These are phyloP conservation scores for Rhinatrema bivittatum DNA, from an alignment of 2,797 vertebrate species.

Conservation along the genomic window DNA sequence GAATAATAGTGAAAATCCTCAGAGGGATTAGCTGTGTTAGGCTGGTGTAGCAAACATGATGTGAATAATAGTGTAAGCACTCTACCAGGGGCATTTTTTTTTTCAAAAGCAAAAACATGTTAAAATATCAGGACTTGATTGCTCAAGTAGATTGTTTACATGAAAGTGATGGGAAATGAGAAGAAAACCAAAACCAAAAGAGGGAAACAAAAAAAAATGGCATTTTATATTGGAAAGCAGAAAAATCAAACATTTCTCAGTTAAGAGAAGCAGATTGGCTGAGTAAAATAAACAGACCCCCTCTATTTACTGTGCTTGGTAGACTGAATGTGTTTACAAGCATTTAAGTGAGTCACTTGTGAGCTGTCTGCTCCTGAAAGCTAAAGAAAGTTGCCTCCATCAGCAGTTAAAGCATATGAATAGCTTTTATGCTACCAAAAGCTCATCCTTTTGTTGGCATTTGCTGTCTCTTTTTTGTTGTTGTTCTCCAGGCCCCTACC, in stretches of 20 bases:
- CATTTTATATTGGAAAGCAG: conserved; percentile 8
- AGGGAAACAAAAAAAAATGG: conserved; percentile 15
- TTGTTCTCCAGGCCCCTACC: background rate
- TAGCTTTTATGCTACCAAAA: conserved; percentile 14
- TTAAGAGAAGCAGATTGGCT: conserved; percentile 10
- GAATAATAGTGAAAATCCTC: no score
- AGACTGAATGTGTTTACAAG: conserved; percentile 30
- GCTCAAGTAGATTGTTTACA: no score
- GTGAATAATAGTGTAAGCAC: no score
- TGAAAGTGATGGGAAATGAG: no score
- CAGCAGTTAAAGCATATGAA: conserved; percentile 17
- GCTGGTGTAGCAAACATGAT: no score
- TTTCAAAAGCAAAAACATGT: no score
- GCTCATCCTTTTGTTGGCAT: conserved; percentile 5
- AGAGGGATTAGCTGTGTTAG: no score
- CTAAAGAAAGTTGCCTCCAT: conserved; percentile 12
- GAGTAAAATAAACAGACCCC: conserved; percentile 28
- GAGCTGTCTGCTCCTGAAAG: conserved; percentile 8
- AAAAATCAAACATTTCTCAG: conserved; percentile 20
- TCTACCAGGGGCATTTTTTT: no score
- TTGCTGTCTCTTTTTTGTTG: background rate
- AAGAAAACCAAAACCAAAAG: conserved; percentile 25
- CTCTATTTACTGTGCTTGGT: conserved; percentile 17
- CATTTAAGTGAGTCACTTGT: conserved; percentile 7
- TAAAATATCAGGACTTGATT: no score